Evolutionary conservation across 1,140 invertebrate genomes (phyloP).

Genomic region (Ylistrum balloti): DNA sequence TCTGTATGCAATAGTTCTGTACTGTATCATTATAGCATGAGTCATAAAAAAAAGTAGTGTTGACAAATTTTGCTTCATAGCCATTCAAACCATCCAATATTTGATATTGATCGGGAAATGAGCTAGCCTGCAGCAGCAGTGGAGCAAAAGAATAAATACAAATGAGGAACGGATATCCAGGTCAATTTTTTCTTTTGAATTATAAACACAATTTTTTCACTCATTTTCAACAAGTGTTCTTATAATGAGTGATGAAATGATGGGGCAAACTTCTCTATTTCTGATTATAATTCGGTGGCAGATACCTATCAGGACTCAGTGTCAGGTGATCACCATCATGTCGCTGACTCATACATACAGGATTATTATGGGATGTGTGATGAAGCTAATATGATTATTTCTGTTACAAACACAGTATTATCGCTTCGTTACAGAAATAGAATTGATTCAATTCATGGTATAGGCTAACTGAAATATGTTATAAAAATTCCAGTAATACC

Average conservation of each 20-base stretch:
- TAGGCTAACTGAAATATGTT: no score
- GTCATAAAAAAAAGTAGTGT: not conserved
- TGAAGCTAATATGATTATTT: no score
- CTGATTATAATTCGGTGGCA: not conserved
- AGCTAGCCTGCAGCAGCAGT: not conserved
- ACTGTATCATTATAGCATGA: no score
- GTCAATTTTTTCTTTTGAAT: no score
- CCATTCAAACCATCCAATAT: not conserved
- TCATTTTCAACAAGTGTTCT: no score
- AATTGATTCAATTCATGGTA: no score
- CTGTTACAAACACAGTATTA: not conserved
- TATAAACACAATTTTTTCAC: no score
- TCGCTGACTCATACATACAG: not conserved
- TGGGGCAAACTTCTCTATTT: not conserved
- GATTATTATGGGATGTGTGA: not conserved
- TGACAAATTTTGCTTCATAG: conserved; percentile 15
- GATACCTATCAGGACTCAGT: no score
- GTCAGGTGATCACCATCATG: not conserved
- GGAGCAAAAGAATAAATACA: not conserved
- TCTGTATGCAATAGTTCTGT: not conserved
- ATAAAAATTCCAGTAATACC: no score
- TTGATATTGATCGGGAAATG: not conserved
- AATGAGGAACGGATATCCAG: not conserved
- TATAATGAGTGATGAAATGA: not conserved
- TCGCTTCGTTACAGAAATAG: no score